A percentile compares a stretch with the other conserved stretches of the same genome.
phyloP scores from a whole-genome alignment of 2,113 vertebrate species.

The Miniopterus natalensis region DNA sequence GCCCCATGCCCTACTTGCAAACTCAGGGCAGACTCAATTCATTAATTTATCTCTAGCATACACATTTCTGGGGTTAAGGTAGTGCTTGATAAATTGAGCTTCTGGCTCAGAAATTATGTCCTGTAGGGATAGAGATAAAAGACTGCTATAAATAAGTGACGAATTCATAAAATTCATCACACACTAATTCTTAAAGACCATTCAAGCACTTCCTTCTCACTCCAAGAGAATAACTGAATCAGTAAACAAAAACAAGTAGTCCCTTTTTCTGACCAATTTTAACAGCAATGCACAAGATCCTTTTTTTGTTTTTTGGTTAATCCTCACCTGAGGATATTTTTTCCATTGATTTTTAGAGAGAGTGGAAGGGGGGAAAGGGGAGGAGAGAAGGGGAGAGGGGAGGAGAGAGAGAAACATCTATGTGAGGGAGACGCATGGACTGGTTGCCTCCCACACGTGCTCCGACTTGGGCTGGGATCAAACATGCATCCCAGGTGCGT shows the following conservation, averaged over 20 bases:
- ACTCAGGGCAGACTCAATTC: neutral
- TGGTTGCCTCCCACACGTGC: neutral
- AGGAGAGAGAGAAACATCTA: neutral
- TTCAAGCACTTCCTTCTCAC: conserved; percentile 43
- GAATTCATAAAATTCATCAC: conserved; percentile 32
- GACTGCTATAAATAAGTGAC: neutral
- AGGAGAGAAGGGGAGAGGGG: too few relatives aligned
- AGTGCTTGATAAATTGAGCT: conserved; percentile 17
- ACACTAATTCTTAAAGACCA: conserved; percentile 5
- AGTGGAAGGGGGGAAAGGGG: too few relatives aligned
- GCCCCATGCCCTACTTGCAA: neutral
- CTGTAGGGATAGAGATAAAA: conserved; percentile 14
- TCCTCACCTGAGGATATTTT: too few relatives aligned
- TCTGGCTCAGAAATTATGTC: conserved; percentile 34
- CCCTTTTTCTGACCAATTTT: neutral
- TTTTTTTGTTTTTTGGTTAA: neutral
- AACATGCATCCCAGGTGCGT: neutral
- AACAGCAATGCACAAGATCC: conserved; percentile 4
- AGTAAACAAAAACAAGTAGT: conserved; percentile 2
- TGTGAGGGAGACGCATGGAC: too few relatives aligned
- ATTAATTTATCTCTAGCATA: conserved; percentile 17
- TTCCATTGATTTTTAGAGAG: too few relatives aligned
- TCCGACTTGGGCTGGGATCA: too few relatives aligned
- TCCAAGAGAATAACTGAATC: neutral
- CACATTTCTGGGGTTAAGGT: neutral